Base-by-base conservation (phyloP, 2,888 invertebrate species). In the Heliconius aoede region DNA sequence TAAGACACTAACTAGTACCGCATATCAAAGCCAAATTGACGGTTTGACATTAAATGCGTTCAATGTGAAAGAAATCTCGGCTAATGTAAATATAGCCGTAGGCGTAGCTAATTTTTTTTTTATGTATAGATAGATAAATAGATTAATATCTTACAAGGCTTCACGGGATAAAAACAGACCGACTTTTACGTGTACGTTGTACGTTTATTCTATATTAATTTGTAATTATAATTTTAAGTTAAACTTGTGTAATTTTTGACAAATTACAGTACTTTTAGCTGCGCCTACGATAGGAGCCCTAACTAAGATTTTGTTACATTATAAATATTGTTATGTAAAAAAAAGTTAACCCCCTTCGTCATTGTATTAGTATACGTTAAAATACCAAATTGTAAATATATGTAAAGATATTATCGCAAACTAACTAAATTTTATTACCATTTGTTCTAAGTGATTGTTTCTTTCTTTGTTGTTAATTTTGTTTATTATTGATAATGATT, bases 341-440 rank as follows among this genome's bases (percentile, higher is more conserved):
- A 91, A 85, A 89, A 87, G 87, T 89, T 90, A 90, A 90, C 87
- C 86, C 84, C 86, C 82, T 89, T 91, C 87, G 84, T 91, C 89
- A 89, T 89, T 88, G 90, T 92, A 91, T 90, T 91, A 93, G 91
- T 91, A 91, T 93, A 93, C 91, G 92, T 93, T 93, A 90, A 91
- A 90, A 89, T 92, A 94, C 93, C 93, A 94, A 92, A 93, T 90
- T 94, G 94, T 94, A 94, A 91, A 94, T 94, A 93, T 83, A 86
- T 93, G 94, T 94, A 94, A 92, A 94, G 93, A 93, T 94, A 94
- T 94, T 94, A 94, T 91, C 90, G 90, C 86, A 86, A 86, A 89
- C 85, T 91, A 90, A 91, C 89, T 92, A 93, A 91, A 93, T 91
- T 91, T 91, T 94, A 94, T 94, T 94, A 94, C 94, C 94, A 94